Percentiles rank a stretch among this genome's conserved stretches.
Evolutionary conservation across 2,888 invertebrate species (phyloP).

Genomic region (Prosopocoilus inquinatus): DNA sequence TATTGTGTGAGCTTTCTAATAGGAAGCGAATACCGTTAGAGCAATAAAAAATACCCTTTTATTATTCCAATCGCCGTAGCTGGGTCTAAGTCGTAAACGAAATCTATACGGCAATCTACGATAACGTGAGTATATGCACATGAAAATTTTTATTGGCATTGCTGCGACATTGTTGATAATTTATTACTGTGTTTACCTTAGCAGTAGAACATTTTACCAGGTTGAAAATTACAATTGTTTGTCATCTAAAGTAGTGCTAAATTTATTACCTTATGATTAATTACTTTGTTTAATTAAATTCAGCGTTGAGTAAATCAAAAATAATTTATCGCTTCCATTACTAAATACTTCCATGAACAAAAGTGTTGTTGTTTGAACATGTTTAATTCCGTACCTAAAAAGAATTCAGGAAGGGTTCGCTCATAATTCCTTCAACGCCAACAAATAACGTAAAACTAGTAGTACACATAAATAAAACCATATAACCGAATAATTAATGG

Average conservation of each 20-base stretch:
- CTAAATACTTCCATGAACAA: too few species aligned
- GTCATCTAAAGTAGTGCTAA: too few species aligned
- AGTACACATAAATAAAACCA: conserved; percentile 9
- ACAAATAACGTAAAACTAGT: background rate
- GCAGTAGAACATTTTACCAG: background rate
- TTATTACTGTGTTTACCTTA: background rate
- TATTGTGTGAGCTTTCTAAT: background rate
- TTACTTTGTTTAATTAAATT: too few species aligned
- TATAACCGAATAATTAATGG: conserved; percentile 42
- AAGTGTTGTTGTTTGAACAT: too few species aligned
- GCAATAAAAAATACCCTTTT: background rate
- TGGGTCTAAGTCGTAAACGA: background rate
- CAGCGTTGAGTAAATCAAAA: too few species aligned
- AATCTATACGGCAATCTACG: conserved; percentile 1
- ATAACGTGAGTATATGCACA: conserved; percentile 3
- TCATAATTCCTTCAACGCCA: background rate
- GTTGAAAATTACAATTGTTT: too few species aligned
- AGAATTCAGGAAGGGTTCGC: background rate
- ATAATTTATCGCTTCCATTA: too few species aligned
- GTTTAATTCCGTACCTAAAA: background rate
- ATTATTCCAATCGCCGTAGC: background rate
- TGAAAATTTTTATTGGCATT: background rate
- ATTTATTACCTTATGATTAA: too few species aligned
- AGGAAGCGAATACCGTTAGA: background rate
- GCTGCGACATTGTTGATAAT: background rate